Evolutionary conservation across 2,888 invertebrate species (phyloP), one percentile per base, ranked within the genome.

Genomic region (Protonemura montana): DNA sequence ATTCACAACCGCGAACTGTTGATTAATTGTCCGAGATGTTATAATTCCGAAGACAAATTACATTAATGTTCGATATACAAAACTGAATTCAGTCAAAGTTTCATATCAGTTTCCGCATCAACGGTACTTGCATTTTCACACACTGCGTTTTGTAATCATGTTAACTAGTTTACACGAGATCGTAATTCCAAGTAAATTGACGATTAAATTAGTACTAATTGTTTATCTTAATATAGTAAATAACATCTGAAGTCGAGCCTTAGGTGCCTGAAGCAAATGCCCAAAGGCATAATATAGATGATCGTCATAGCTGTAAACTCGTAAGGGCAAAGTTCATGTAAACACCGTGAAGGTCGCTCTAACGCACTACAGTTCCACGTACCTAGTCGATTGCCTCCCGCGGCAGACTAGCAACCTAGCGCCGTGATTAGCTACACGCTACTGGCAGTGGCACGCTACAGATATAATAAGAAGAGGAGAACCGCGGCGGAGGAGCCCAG

Each of bases 401-500:
- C 35, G 59, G 59, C 59, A 10, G 13, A 10, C 3, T 21, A 21
- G 59, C 59, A 59, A 10, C 59, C 59, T 59, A 59, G 21, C 59
- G 59, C 59, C 21, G 59, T 59, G 59, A 59, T 59, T 59, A 59
- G 59, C 59, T 59, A 59, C 1, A 59, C 13, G 59, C 59, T 59
- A 59, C 59, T 59, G 59, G 35, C 35, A 35, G 35, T 35, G n/a
- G 59, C 59, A 59, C 59, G 59, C 59, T 59, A 59, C 35, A 35
- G 59, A 59, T 59, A 59, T 59, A 59, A 59, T 59, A 59, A 59
- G 59, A 59, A 59, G 59, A 59, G 35, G 59, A 59, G 59, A 21
- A 10, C 59, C 6, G 21, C 59, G 21, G 59, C 59, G 59, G 21
- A 21, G 59, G 16, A 21, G 16, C 21, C 59, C 21, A 10, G 59